A percentile compares a stretch with the other conserved stretches of the same genome.
Evolutionary conservation across 1,140 invertebrate species (phyloP).

Genomic region (Ceratoteleas bidentatus): DNA sequence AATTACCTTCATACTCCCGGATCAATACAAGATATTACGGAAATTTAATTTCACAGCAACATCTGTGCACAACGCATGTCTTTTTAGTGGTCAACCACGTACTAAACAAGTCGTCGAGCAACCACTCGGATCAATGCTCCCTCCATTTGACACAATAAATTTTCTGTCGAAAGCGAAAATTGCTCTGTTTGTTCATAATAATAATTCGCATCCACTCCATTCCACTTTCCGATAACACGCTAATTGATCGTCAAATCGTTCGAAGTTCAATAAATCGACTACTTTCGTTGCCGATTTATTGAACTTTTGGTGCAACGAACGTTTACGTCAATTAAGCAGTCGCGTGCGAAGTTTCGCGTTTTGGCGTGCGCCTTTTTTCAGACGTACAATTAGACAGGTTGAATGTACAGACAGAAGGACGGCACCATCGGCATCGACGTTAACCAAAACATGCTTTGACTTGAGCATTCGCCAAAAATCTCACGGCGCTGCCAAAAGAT

Average conservation of each 20-base stretch:
- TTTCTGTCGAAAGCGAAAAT: no score
- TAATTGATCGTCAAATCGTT: constrained; percentile 19
- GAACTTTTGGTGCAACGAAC: constrained; percentile 26
- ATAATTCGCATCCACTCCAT: no score
- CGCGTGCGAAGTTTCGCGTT: constrained; percentile 42
- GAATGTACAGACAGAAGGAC: constrained; percentile 63
- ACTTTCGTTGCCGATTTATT: no score
- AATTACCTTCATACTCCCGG: constrained; percentile 10
- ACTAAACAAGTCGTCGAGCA: neutral
- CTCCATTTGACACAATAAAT: no score
- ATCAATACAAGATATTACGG: constrained; percentile 5
- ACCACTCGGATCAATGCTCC: no score
- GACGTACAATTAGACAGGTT: constrained; percentile 27
- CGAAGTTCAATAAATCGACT: constrained; percentile 19
- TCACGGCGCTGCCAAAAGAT: constrained; percentile 70
- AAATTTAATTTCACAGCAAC: constrained; percentile 4
- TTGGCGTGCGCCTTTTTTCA: constrained; percentile 47
- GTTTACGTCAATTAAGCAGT: constrained; percentile 40
- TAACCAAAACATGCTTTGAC: constrained; percentile 72
- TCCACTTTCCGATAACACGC: neutral
- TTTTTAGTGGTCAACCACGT: neutral
- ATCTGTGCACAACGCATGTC: neutral
- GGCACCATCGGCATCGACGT: constrained; percentile 64
- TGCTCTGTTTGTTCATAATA: no score
- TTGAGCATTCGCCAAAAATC: constrained; percentile 75